Conservation (phyloP, 2,797 vertebrate genomes). For the Gallinago solitaria region DNA sequence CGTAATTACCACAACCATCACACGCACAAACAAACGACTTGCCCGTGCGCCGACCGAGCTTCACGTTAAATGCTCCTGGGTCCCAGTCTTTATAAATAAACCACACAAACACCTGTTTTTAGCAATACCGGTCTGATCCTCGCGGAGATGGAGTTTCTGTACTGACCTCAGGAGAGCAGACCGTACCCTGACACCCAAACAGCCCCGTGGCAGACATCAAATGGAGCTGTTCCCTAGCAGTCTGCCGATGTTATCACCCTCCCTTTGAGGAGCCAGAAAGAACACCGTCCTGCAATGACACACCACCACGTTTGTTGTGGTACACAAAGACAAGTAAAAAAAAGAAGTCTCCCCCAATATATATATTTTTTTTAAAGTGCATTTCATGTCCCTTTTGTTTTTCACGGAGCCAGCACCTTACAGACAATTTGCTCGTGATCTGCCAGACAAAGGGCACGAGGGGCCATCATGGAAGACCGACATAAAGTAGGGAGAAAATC, state of each 20-base stretch:
- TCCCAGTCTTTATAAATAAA: not conserved
- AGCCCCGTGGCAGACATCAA: slow-evolving; percentile 3
- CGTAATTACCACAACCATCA: not conserved
- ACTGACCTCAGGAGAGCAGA: not conserved
- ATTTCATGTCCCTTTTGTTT: not conserved
- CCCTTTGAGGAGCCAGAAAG: not conserved
- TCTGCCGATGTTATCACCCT: not conserved
- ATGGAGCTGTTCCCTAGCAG: not conserved
- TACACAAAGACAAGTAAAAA: not conserved
- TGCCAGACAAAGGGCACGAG: not conserved
- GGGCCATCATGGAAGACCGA: not conserved
- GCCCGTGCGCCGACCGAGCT: not conserved
- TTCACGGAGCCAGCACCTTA: not conserved
- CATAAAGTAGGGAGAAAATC: not conserved
- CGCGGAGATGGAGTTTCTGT: not conserved
- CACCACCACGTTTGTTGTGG: not conserved
- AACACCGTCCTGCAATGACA: not conserved
- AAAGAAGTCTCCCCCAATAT: not conserved
- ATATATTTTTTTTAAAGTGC: not conserved
- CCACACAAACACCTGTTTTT: not conserved
- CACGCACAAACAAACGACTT: not conserved
- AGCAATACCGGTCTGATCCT: not conserved
- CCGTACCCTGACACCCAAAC: not conserved
- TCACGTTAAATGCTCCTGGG: not conserved
- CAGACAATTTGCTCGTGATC: not conserved